Percentiles rank a stretch among this genome's conserved stretches.
Conservation (phyloP, 2,113 vertebrate species). For the Cromileptes altivelis region DNA sequence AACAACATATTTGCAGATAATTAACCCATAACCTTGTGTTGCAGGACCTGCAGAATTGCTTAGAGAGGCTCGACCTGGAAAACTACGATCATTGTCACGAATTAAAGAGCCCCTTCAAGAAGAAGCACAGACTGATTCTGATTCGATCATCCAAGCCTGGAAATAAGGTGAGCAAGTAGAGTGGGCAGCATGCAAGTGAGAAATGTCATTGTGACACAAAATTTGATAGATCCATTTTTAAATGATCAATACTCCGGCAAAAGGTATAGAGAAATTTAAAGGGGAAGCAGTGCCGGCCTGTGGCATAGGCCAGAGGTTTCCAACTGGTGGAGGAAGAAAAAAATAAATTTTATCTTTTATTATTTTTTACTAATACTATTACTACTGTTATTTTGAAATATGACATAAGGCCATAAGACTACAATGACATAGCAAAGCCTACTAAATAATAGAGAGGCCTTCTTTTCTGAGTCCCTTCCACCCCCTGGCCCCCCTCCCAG, state of each 20-base stretch:
- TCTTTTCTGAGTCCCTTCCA: no score
- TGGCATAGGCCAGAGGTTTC: no score
- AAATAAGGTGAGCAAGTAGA: constrained; percentile 89
- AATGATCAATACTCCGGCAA: background rate
- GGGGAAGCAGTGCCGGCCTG: no score
- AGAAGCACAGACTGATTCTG: constrained; percentile 92
- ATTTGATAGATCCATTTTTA: background rate
- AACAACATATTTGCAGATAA: background rate
- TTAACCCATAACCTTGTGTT: constrained; percentile 31
- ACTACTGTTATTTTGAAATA: no score
- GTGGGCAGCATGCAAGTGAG: background rate
- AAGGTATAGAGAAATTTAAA: background rate
- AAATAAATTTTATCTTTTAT: no score
- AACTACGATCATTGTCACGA: constrained; percentile 95
- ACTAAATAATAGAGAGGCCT: no score
- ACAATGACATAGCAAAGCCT: no score
- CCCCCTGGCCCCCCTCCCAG: no score
- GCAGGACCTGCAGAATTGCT: constrained; percentile 91
- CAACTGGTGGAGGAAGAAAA: no score
- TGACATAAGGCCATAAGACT: no score
- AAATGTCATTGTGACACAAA: background rate
- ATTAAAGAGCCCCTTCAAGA: constrained; percentile 89
- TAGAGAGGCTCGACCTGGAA: constrained; percentile 92
- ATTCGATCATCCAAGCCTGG: constrained; percentile 86
- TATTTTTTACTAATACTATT: no score